Evolutionary conservation across 2,888 invertebrate genomes (phyloP), one percentile per base, ranked within the genome.

Genomic region (Neria commutata): DNA sequence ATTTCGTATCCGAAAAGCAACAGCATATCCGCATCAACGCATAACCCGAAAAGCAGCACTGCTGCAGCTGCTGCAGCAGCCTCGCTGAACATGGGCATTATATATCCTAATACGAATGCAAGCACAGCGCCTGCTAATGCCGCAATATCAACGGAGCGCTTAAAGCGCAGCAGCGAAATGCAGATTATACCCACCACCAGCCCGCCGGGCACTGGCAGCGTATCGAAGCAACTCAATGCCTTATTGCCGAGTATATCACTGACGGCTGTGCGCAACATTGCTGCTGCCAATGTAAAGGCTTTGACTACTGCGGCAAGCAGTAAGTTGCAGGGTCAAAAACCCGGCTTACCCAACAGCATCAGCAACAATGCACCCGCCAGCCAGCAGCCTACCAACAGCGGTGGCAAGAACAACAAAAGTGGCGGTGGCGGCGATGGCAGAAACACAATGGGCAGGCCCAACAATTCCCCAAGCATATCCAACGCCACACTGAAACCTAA

Each of bases 111-210:
- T 50, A 60, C 42, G 2, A 61, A 46, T 29, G 55, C 64, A 11
- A 21, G 58, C 8, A 25, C 63, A 40, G 17, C 42, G 8, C 63
- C 71, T 11, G 63, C 63, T 5, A 64, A 65, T 46, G n/a, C n/a
- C n/a, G n/a, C n/a, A n/a, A n/a, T n/a, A n/a, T n/a, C n/a, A n/a
- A n/a, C n/a, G n/a, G n/a, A n/a, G n/a, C 66, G 54, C 37, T 29
- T 69, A 14, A 74, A 70, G 45, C 53, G 56, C 4, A 70, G 64
- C 33, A 66, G 63, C 3, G 74, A 74, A 62, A 77, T 77, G 78
- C 77, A 77, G 69, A 78, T 75, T 51, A 76, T 78, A 62, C 78
- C 77, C 21, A 74, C 77, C 46, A 68, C 70, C 6, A 72, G 71
- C 23, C 74, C 76, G 10, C 73, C 75, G 14, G 69, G 72, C 14